phyloP scores from a whole-genome alignment of 2,888 invertebrate genomes.

The Chaetogeoica ovagalla region DNA sequence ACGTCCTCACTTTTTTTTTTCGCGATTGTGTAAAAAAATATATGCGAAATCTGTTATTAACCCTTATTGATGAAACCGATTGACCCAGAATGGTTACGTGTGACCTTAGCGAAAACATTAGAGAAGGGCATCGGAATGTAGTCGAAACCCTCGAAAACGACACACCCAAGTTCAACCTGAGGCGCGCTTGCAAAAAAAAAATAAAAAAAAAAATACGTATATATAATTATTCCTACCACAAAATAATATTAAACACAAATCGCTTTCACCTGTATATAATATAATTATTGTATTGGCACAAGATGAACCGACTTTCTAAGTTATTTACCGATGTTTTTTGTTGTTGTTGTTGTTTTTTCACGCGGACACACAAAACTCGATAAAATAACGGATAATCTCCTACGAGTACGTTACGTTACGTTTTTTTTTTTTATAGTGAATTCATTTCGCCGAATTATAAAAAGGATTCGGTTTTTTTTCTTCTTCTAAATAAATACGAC shows the following conservation, averaged over 20 bases:
- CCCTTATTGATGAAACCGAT: constrained; percentile 13
- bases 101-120: constrained; percentile 39
- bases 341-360: background rate
- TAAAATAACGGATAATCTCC: background rate
- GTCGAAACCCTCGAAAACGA: constrained; percentile 40
- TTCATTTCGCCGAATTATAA: background rate
- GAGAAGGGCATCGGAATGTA: constrained; percentile 47
- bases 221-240: constrained; percentile 37
- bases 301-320: constrained; percentile 53
- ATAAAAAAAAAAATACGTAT: background rate
- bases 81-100: constrained; percentile 32
- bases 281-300: constrained; percentile 51
- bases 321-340: constrained; percentile 25
- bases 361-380: constrained; percentile 14
- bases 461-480: no score
- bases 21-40: background rate
- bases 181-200: constrained; percentile 38
- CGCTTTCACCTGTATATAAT: constrained; percentile 46
- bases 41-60: constrained; percentile 37
- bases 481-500: background rate
- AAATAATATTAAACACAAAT: constrained; percentile 47
- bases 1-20: background rate
- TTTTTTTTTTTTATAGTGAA: background rate
- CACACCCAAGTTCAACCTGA: constrained; percentile 51
- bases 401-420: background rate